These are phyloP conservation scores for Momotus momota DNA, from an alignment of 2,797 vertebrate species.

Conservation along the genomic window DNA sequence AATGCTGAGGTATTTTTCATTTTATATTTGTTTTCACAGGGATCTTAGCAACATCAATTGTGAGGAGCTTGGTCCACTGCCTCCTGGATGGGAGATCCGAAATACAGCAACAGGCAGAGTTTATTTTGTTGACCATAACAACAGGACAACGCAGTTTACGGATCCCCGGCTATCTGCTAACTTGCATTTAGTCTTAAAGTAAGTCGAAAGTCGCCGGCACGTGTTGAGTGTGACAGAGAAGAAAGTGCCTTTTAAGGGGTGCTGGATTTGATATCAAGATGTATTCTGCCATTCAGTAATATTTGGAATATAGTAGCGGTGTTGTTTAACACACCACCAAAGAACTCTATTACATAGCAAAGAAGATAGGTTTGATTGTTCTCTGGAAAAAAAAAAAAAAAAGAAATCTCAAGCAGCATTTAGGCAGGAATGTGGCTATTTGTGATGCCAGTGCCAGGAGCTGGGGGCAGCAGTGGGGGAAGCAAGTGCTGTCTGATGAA, in stretches of 20 bases:
- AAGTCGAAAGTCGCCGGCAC: conserved; percentile 63
- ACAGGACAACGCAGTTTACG: conserved; percentile 96
- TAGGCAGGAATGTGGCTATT: conserved; percentile 43
- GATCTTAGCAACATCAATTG: conserved; percentile 98
- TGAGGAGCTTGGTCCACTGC: conserved; percentile 95
- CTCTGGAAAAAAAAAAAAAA: neutral
- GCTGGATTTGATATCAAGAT: neutral
- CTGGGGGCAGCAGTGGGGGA: neutral
- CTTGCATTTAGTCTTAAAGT: conserved; percentile 95
- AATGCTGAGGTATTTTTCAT: conserved; percentile 80
- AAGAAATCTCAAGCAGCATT: neutral
- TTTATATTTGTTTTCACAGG: conserved; percentile 83
- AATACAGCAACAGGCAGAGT: conserved; percentile 96
- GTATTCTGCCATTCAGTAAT: neutral
- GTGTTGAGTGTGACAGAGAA: neutral
- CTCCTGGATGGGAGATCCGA: conserved; percentile 96
- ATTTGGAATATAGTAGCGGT: accelerated
- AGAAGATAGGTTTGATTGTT: neutral
- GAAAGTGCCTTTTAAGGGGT: neutral
- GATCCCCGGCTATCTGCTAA: conserved; percentile 95
- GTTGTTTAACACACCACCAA: neutral
- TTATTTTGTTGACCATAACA: conserved; percentile 99
- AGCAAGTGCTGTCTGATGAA: neutral
- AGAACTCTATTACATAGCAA: neutral
- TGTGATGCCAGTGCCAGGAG: neutral